Evolutionary conservation across 2,888 invertebrate species (phyloP).

Genomic region (Athalia cordata): DNA sequence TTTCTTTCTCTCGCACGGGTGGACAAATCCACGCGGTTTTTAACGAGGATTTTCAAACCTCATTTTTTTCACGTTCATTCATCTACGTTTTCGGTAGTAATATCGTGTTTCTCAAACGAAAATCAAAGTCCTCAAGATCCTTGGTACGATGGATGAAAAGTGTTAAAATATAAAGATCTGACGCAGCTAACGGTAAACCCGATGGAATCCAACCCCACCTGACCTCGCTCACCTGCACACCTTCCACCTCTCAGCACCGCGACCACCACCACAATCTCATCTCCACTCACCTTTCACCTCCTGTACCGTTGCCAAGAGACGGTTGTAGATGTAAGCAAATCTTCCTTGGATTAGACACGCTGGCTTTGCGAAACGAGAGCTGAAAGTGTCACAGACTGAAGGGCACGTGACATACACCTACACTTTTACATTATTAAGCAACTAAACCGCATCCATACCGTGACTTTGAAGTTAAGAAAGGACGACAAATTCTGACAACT

Average conservation of each 20-base stretch:
- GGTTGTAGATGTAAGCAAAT: constrained; percentile 29
- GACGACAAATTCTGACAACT: constrained; percentile 29
- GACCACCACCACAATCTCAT: background rate
- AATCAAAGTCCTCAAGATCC: constrained; percentile 40
- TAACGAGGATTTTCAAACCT: background rate
- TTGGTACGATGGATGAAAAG: constrained; percentile 23
- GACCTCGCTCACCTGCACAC: background rate
- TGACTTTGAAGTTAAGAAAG: constrained; percentile 34
- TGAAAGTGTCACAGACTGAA: background rate
- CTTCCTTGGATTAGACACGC: background rate
- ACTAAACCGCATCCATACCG: background rate
- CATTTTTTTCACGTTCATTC: background rate
- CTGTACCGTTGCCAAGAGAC: background rate
- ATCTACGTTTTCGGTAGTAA: constrained; percentile 4
- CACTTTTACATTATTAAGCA: constrained; percentile 8
- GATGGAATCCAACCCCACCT: constrained; percentile 23
- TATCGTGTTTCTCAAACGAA: constrained; percentile 35
- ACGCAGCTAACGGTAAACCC: constrained; percentile 18
- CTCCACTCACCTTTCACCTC: background rate
- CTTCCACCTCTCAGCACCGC: constrained; percentile 18
- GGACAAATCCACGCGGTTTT: background rate
- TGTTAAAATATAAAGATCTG: constrained; percentile 39
- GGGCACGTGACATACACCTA: background rate
- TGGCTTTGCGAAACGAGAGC: background rate
- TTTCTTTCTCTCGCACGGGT: too few species aligned